Evolutionary conservation across 2,888 invertebrate species (phyloP), one percentile per base, ranked within the genome.

Genomic region (Phortica magna): DNA sequence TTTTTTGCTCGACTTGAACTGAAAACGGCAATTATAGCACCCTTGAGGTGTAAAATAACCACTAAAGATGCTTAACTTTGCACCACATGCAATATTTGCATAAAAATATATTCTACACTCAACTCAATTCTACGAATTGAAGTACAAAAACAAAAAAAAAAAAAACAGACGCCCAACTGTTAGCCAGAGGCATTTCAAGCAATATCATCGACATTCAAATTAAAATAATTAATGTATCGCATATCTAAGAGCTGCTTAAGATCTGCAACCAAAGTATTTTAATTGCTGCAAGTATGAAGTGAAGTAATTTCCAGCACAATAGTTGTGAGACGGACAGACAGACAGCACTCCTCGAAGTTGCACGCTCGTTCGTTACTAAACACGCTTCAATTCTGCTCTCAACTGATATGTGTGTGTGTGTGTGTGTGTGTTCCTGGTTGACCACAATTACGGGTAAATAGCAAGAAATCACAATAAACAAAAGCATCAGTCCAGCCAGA

Each of bases 201-300:
- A 59, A 19, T 22, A 61, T 61, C 68, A 68, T 10, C 70, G 17
- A 55, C 31, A 71, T 71, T 71, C 70, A 71, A 71, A 71, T 71
- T 71, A 71, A 71, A 71, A 84, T 88, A 87, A 86, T 86, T 88
- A 86, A 86, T 86, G 85, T 88, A 86, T 86, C 85, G 88, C 86
- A 86, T 86, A 86, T 86, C 85, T 86, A 78, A 74, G 42, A 42
- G 70, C 14, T 19, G 22, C 68, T 43, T 39, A 43, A 42, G 31
- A 68, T 22, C 70, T 7, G 53, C 55, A 53, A 53, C 55, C 41
- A 67, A 42, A 84, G 84, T 87, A 88, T 88, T 86, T 88, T 86
- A 86, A 86, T 86, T 86, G 88, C 88, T 53, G 65, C 65, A 31
- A 19, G 39, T 65, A 7, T 65, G 39, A 22, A 65, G n/a, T 12